Evolutionary conservation across 2,888 invertebrate species (phyloP).

Genomic region (Criorhina ranunculi): DNA sequence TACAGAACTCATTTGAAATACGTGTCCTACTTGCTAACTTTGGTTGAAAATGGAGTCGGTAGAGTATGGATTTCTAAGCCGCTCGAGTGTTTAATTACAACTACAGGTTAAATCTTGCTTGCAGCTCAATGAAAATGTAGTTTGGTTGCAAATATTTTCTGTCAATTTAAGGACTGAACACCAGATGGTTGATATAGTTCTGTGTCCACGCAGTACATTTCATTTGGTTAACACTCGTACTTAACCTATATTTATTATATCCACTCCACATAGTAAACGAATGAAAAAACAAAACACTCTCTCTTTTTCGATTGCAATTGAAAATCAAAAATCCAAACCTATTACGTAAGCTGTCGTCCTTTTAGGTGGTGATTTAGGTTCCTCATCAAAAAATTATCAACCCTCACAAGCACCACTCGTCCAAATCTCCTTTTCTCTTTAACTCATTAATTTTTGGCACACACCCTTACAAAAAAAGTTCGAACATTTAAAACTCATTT

Average conservation of each 20-base stretch:
- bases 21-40: too few relatives aligned
- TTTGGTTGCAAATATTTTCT: too few relatives aligned
- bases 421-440: constrained; percentile 32
- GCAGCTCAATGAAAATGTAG: constrained; percentile 63
- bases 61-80: too few relatives aligned
- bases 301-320: not conserved
- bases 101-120: too few relatives aligned
- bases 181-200: constrained; percentile 34
- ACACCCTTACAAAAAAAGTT: constrained; percentile 28
- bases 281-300: not conserved
- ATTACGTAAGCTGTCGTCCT: constrained; percentile 26
- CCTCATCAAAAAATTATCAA: constrained; percentile 56
- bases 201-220: constrained; percentile 3
- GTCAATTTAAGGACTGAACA: constrained; percentile 57
- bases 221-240: constrained; percentile 31
- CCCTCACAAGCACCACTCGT: not conserved
- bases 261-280: constrained; percentile 7
- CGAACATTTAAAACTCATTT: constrained; percentile 74
- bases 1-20: too few relatives aligned
- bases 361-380: constrained; percentile 34
- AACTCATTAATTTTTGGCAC: constrained; percentile 70
- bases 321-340: constrained; percentile 17
- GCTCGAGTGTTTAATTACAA: too few relatives aligned
- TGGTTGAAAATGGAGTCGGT: too few relatives aligned
- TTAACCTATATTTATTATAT: constrained; percentile 6